A percentile compares a stretch with the other conserved stretches of the same genome.
phyloP scores from a whole-genome alignment of 2,797 vertebrate species.

The Podarcis siculus region DNA sequence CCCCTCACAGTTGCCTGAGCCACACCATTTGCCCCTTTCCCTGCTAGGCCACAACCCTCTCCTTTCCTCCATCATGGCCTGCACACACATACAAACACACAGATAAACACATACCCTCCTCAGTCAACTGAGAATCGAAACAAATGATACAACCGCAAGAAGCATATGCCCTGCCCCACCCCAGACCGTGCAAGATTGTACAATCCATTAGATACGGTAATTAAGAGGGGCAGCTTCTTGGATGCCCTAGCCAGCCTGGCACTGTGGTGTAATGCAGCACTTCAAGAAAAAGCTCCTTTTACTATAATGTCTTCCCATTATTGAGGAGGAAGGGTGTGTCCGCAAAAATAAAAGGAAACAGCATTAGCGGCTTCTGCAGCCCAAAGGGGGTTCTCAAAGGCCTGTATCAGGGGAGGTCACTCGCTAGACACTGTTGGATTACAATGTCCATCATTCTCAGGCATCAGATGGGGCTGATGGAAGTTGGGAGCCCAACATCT shows the following conservation, averaged over 20 bases:
- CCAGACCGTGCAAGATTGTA: neutral
- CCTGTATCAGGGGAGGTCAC: no score
- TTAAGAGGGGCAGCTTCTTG: neutral
- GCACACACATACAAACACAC: no score
- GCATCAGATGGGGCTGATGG: no score
- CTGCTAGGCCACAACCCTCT: accelerated
- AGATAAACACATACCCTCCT: neutral
- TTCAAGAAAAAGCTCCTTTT: neutral
- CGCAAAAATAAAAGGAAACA: neutral
- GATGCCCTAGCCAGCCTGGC: neutral
- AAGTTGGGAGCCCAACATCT: no score
- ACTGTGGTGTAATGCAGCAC: neutral
- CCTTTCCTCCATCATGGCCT: neutral
- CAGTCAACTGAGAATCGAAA: neutral
- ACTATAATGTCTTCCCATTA: neutral
- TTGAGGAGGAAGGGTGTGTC: neutral
- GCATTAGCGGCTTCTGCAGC: neutral
- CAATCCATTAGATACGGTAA: neutral
- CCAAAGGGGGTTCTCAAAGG: neutral
- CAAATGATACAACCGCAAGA: neutral
- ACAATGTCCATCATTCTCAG: no score
- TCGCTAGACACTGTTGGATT: no score
- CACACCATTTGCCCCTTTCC: neutral
- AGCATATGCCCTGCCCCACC: neutral
- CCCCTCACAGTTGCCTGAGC: neutral